Evolutionary conservation across 2,888 invertebrate genomes (phyloP), one percentile per base, ranked within the genome.

Genomic region (Amaurobius ferox): DNA sequence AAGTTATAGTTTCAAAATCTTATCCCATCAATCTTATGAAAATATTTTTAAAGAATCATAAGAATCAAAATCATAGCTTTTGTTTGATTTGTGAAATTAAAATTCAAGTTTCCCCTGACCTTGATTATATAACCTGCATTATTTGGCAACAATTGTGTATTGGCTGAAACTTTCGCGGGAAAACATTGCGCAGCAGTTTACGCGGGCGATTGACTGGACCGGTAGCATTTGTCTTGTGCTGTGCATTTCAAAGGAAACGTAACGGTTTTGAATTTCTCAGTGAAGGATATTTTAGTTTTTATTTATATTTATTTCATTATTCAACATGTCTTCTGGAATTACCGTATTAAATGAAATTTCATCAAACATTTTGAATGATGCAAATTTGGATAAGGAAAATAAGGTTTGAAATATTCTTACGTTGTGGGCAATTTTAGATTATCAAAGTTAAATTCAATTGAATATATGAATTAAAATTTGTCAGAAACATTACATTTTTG

Each of bases 271-370:
- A 35, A 35, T 35, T 35, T 35, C 35, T 5, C 5, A 9, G 5
- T 35, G 9, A 7, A 7, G 35, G 5, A 23, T 55, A 23, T 23
- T 19, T 74, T 29, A 9, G 29, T 64, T 28, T 29, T 55, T n/a
- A 55, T 55, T 55, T 23, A 5, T 5, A 23, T 23, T 55, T 55
- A n/a, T 23, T 9, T 35, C 23, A n/a, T 44, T 7, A 35, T 16
- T 44, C 6, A 44, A 13, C 44, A 55, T 55, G 55, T 55, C 55
- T 1, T 23, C 55, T 19, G 55, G 55, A 13, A 39, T 67, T 28
- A 35, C 72, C 11, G 35, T 73, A 13, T 55, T 73, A n/a, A 26
- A 48, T 16, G 80, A 80, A 55, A 80, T 67, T 23, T 73, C 72
- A 26, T 11, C 29, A 0, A 80, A 80, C 23, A 39, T 72, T 26